These are phyloP conservation scores for Nylanderia fulva DNA, from an alignment of 1,140 invertebrate genomes.

Conservation along the genomic window DNA sequence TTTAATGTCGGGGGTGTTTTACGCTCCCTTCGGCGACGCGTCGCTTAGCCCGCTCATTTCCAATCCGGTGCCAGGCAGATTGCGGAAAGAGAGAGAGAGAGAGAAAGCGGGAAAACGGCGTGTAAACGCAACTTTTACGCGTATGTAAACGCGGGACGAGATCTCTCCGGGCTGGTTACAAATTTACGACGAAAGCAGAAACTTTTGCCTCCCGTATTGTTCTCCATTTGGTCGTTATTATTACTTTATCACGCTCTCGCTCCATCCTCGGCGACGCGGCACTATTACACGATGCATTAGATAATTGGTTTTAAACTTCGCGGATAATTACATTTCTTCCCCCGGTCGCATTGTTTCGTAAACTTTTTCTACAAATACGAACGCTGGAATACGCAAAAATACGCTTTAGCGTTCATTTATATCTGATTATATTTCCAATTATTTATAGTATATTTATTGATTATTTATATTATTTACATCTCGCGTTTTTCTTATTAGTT, in stretches of 20 bases:
- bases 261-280: neutral
- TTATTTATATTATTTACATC: neutral
- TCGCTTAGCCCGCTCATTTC: constrained; percentile 18
- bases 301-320: constrained; percentile 53
- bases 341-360: neutral
- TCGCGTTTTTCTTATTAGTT: neutral
- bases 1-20: constrained; percentile 74
- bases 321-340: constrained; percentile 3
- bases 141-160: neutral
- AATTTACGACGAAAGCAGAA: constrained; percentile 1
- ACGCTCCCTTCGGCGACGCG: constrained; percentile 51
- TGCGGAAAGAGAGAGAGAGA: neutral
- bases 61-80: neutral
- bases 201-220: constrained; percentile 10
- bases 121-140: constrained; percentile 22
- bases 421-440: neutral
- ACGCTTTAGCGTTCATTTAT: neutral
- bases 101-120: neutral
- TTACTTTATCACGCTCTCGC: constrained; percentile 38
- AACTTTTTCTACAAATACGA: constrained; percentile 9
- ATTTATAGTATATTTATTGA: neutral
- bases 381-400: neutral
- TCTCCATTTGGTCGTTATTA: constrained; percentile 34
- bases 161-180: neutral
- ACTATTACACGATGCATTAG: constrained; percentile 48